Conservation (phyloP, 1,140 invertebrate species). For the Drosophila sulfurigaster region DNA sequence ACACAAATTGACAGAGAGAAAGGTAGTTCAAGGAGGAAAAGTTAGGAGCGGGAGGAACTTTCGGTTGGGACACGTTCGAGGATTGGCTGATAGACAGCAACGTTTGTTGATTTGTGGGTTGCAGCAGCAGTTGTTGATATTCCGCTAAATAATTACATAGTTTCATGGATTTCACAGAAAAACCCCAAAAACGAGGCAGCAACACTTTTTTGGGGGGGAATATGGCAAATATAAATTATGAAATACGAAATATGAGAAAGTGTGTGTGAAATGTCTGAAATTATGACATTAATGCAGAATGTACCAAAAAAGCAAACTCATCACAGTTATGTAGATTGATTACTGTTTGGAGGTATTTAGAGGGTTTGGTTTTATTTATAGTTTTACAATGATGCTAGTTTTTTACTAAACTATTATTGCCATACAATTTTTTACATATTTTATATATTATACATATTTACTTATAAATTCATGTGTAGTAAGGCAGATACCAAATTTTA, state of each 20-base stretch:
- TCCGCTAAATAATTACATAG: constrained; percentile 45
- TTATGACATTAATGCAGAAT: neutral
- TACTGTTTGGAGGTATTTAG: too few relatives aligned
- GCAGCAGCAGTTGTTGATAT: constrained; percentile 50
- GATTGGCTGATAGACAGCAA: constrained; percentile 29
- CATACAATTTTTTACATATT: too few relatives aligned
- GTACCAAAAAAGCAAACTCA: too few relatives aligned
- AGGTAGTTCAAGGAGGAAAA: neutral
- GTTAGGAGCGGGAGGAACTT: too few relatives aligned
- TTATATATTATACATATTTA: too few relatives aligned
- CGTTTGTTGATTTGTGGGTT: constrained; percentile 53
- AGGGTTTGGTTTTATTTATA: too few relatives aligned
- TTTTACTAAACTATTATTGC: too few relatives aligned
- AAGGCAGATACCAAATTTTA: too few relatives aligned
- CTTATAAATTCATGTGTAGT: too few relatives aligned
- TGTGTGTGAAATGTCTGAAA: neutral
- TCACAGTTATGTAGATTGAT: too few relatives aligned
- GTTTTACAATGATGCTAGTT: too few relatives aligned
- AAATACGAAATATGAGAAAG: neutral
- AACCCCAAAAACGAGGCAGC: neutral
- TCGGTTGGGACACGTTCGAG: constrained; percentile 1
- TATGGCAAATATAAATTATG: neutral
- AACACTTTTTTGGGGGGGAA: neutral
- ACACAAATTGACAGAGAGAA: neutral
- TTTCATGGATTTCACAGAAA: constrained; percentile 19